Evolutionary conservation across 2,888 invertebrate genomes (phyloP), one percentile per base, ranked within the genome.

Genomic region (Hoplodrina ambigua): DNA sequence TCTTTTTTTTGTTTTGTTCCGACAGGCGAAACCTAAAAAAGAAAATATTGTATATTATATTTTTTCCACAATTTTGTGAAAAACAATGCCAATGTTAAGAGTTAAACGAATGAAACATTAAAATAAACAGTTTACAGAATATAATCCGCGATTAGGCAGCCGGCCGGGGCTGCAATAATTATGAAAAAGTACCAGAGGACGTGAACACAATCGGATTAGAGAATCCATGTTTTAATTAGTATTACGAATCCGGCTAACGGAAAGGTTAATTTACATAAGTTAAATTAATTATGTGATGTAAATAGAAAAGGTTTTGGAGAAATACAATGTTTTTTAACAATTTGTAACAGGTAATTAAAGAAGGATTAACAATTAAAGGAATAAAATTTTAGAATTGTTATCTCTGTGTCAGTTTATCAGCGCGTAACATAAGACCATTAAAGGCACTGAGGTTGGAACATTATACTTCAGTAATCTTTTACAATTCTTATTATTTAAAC

Each of bases 181-280:
- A 83, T 82, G 65, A 68, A 70, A 80, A 76, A 81, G 58, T 69
- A 69, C 41, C 65, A 15, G 53, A 19, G 54, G 33, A 77, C 66
- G 60, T 30, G 81, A 64, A 56, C 61, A 81, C 78, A 71, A 71
- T 77, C 78, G 54, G 81, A 70, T 78, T 78, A 78, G 25, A 55
- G 46, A 67, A 57, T 71, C 10, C 82, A 81, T 78, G 78, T 78
- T 81, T 81, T 78, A 78, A 81, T 78, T 77, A 78, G 60, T 58
- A 71, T 63, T 67, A 57, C 78, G 53, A 70, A 67, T 69, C 81
- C 59, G 20, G 54, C 54, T 49, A 53, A 15, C 53, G 20, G 10
- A 64, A 53, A 55, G 64, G 60, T 71, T 58, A 64, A 67, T 81
- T 78, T 63, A 70, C 61, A 69, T 61, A 57, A 77, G 63, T 70